Conservation (phyloP, 1,140 invertebrate genomes). For the Pemphigus obesinymphae region DNA sequence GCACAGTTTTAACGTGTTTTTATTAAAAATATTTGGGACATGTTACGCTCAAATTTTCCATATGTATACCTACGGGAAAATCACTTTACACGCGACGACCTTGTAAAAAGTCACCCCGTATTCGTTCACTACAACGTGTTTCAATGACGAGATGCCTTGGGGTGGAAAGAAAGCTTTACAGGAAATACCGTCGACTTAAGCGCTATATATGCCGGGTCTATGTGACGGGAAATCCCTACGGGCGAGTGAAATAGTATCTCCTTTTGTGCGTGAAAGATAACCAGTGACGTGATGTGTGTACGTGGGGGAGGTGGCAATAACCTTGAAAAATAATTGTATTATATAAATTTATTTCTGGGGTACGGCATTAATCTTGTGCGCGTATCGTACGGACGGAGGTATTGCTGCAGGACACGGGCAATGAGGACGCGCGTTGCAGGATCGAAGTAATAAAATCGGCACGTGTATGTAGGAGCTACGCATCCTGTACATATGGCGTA, state of each 20-base stretch:
- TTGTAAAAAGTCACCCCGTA: no score
- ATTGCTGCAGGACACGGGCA: background rate
- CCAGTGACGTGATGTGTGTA: no score
- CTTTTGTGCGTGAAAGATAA: no score
- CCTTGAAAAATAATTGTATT: background rate
- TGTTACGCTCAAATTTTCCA: no score
- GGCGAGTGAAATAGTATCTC: background rate
- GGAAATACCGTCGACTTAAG: background rate
- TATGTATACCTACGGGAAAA: no score
- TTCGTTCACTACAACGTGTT: no score
- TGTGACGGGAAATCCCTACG: background rate
- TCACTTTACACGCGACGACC: no score
- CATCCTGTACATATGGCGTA: background rate
- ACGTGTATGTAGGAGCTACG: background rate
- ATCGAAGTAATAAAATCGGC: background rate
- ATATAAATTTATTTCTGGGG: background rate
- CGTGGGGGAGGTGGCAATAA: background rate
- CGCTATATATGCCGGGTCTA: background rate
- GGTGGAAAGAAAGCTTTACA: background rate
- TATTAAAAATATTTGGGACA: no score
- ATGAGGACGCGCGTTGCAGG: no score
- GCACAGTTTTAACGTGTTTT: no score
- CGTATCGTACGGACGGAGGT: background rate
- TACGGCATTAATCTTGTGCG: background rate
- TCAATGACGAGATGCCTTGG: no score